Evolutionary conservation across 2,888 invertebrate genomes (phyloP).

Genomic region (Tetragonisca angustula): DNA sequence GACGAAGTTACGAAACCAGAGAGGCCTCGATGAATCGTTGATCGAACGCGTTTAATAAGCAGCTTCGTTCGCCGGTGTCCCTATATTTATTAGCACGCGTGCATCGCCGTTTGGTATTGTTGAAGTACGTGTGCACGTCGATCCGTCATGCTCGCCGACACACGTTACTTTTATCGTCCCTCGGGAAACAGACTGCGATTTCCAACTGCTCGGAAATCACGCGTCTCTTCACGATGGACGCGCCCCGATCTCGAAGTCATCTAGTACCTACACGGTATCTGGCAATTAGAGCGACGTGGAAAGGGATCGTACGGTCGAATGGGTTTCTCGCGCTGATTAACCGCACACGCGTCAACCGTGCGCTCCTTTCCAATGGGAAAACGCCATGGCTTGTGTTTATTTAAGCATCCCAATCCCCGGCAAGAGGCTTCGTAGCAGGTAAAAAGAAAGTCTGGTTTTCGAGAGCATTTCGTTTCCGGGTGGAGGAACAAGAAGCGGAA

Average conservation of each 20-base stretch:
- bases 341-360: background rate
- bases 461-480: too few relatives aligned
- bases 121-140: slow-evolving; percentile 3
- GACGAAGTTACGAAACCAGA: slow-evolving; percentile 47
- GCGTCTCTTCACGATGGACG: slow-evolving; percentile 21
- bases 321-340: slow-evolving; percentile 34
- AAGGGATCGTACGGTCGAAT: slow-evolving; percentile 33
- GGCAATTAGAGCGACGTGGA: slow-evolving; percentile 46
- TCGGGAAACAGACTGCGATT: slow-evolving; percentile 5
- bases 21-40: slow-evolving; percentile 28
- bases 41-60: slow-evolving; percentile 42
- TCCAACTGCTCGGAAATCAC: slow-evolving; percentile 12
- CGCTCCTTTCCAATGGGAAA: background rate
- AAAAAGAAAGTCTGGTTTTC: background rate
- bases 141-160: slow-evolving; percentile 4
- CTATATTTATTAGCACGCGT: slow-evolving; percentile 40
- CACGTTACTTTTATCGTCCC: slow-evolving; percentile 4
- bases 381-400: background rate
- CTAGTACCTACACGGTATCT: background rate
- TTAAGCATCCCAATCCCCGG: too few relatives aligned
- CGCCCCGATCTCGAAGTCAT: slow-evolving; percentile 3
- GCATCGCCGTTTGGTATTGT: slow-evolving; percentile 10
- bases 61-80: slow-evolving; percentile 19
- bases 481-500: too few relatives aligned
- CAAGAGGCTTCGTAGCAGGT: too few relatives aligned